Evolutionary conservation across 2,113 vertebrate species (phyloP).

Genomic region (Notothenia rossii): DNA sequence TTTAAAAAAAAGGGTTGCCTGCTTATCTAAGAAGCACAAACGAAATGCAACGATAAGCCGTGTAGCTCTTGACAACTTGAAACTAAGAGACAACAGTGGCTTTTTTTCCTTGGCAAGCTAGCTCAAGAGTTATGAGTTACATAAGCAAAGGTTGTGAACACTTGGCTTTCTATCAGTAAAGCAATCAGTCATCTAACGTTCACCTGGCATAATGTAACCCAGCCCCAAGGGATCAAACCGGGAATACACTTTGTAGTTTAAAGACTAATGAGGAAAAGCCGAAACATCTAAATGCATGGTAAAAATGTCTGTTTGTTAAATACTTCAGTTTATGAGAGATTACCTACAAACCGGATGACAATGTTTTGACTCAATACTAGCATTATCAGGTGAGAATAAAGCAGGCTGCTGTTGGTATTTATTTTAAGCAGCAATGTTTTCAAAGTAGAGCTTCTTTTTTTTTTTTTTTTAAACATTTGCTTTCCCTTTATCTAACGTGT

Average conservation of each 20-base stretch:
- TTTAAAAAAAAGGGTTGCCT: neutral
- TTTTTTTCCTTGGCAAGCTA: neutral
- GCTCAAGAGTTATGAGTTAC: neutral
- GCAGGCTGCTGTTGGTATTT: too few species aligned
- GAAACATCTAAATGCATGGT: neutral
- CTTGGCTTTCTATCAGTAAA: neutral
- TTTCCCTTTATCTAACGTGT: slow-evolving; percentile 5
- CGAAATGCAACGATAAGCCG: neutral
- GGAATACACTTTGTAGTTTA: neutral
- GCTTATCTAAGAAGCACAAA: neutral
- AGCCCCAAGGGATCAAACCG: neutral
- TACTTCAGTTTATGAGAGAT: too few species aligned
- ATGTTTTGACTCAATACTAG: too few species aligned
- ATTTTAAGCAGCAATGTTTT: too few species aligned
- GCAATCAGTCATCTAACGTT: neutral
- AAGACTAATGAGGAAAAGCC: neutral
- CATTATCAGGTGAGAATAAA: too few species aligned
- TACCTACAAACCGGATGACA: too few species aligned
- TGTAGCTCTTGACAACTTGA: neutral
- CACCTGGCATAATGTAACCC: neutral
- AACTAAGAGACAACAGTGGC: neutral
- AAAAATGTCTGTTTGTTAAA: too few species aligned
- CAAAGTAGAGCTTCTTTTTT: too few species aligned
- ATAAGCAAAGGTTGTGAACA: neutral
- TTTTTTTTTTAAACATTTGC: neutral